Conservation (phyloP, 2,888 invertebrate genomes). For the Morpho deidamia region DNA sequence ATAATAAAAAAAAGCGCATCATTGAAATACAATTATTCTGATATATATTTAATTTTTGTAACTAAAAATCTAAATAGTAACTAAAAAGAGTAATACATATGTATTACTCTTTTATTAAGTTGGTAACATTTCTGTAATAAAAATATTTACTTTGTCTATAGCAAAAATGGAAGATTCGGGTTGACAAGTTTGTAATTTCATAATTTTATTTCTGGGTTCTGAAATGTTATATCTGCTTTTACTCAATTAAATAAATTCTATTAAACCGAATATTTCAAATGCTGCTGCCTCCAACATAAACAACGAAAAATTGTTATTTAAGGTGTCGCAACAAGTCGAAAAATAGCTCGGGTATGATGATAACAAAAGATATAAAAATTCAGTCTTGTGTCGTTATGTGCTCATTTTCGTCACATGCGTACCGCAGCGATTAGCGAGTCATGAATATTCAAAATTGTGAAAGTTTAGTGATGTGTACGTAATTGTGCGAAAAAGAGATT, state of each 20-base stretch:
- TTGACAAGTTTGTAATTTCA: constrained; percentile 72
- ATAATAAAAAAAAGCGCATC: too few species aligned
- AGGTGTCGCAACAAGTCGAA: constrained; percentile 56
- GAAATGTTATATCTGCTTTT: constrained; percentile 49
- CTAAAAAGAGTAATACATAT: too few species aligned
- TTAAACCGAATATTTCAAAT: constrained; percentile 30
- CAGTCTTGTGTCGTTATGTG: constrained; percentile 54
- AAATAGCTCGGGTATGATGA: constrained; percentile 66
- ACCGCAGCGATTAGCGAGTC: constrained; percentile 51
- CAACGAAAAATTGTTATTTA: constrained; percentile 24
- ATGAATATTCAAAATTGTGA: constrained; percentile 44
- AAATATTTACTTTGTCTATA: constrained; percentile 37
- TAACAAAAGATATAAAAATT: constrained; percentile 77
- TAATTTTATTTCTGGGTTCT: constrained; percentile 67
- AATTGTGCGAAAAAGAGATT: constrained; percentile 62
- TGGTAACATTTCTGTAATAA: not conserved
- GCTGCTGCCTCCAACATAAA: constrained; percentile 27
- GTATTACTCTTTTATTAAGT: not conserved
- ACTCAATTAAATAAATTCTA: constrained; percentile 35
- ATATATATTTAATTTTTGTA: not conserved
- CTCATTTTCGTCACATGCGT: constrained; percentile 59
- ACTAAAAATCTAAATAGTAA: too few species aligned
- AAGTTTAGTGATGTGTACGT: constrained; percentile 54
- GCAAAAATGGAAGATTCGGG: constrained; percentile 71
- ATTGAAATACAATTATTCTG: too few species aligned